Evolutionary conservation across 2,888 invertebrate genomes (phyloP).

Genomic region (Hoplodrina blanda): DNA sequence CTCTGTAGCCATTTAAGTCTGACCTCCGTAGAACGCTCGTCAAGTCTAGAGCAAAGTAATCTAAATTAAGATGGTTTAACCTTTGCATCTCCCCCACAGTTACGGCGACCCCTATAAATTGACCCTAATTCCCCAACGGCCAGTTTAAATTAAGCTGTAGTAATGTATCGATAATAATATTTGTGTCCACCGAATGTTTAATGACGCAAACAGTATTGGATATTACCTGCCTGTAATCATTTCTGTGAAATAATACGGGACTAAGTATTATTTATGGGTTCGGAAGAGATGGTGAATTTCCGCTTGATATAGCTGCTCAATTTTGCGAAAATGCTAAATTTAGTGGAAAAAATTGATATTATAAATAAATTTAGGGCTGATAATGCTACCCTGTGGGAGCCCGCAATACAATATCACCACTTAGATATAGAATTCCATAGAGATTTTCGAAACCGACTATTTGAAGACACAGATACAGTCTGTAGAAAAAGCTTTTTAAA

Average conservation of each 20-base stretch:
- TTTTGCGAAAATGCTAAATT: conserved; percentile 41
- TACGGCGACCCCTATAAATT: conserved; percentile 78
- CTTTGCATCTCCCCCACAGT: conserved; percentile 72
- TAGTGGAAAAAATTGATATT: conserved; percentile 30
- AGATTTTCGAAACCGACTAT: background rate
- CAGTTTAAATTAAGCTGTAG: conserved; percentile 68
- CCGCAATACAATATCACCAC: background rate
- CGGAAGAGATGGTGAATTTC: conserved; percentile 21
- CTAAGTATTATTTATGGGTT: conserved; percentile 32
- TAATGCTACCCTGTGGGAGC: conserved; percentile 2
- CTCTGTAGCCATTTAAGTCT: conserved; percentile 16
- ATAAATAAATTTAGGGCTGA: conserved; percentile 3
- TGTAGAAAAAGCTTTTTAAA: background rate
- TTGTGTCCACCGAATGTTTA: conserved; percentile 29
- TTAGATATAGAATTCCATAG: background rate
- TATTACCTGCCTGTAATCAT: conserved; percentile 35
- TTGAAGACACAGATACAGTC: background rate
- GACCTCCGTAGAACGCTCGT: conserved; percentile 18
- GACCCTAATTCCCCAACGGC: conserved; percentile 73
- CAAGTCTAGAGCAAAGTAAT: conserved; percentile 50
- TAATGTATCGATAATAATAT: conserved; percentile 63
- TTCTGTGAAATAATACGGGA: conserved; percentile 22
- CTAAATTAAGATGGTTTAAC: conserved; percentile 74
- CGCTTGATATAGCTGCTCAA: conserved; percentile 23
- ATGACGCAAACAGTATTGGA: conserved; percentile 31